These are phyloP conservation scores for Onthophagus sagittarius DNA, from an alignment of 2,888 invertebrate genomes.

Conservation along the genomic window DNA sequence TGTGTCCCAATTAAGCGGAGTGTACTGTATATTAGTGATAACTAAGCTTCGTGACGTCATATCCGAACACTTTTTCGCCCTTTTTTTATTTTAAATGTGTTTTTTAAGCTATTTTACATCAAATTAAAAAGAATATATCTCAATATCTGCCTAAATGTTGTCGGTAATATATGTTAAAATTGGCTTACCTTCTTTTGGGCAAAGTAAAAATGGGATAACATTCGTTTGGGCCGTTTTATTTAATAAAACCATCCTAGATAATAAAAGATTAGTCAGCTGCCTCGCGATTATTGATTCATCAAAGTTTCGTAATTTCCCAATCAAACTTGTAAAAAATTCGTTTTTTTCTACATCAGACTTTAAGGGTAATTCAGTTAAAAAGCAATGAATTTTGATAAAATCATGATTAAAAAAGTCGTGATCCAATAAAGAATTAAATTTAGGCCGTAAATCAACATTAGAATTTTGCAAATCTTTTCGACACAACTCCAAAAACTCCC, in stretches of 20 bases:
- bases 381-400: constrained; percentile 78
- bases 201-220: constrained; percentile 67
- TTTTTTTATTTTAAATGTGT: too few relatives aligned
- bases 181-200: constrained; percentile 59
- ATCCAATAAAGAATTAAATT: constrained; percentile 60
- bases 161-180: too few relatives aligned
- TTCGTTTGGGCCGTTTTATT: constrained; percentile 74
- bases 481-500: constrained; percentile 68
- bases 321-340: constrained; percentile 70
- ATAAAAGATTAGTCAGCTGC: constrained; percentile 70
- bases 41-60: too few relatives aligned
- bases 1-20: too few relatives aligned
- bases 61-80: too few relatives aligned
- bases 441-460: constrained; percentile 63
- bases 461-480: constrained; percentile 63
- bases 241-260: constrained; percentile 81
- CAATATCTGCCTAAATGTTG: too few relatives aligned
- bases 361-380: constrained; percentile 76
- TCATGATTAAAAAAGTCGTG: constrained; percentile 83
- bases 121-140: too few relatives aligned
- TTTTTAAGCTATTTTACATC: too few relatives aligned
- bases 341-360: constrained; percentile 74
- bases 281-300: constrained; percentile 79
- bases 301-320: constrained; percentile 65
- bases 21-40: too few relatives aligned